phyloP scores from a whole-genome alignment of 1,140 invertebrate genomes.

The Ectropis grisescens region DNA sequence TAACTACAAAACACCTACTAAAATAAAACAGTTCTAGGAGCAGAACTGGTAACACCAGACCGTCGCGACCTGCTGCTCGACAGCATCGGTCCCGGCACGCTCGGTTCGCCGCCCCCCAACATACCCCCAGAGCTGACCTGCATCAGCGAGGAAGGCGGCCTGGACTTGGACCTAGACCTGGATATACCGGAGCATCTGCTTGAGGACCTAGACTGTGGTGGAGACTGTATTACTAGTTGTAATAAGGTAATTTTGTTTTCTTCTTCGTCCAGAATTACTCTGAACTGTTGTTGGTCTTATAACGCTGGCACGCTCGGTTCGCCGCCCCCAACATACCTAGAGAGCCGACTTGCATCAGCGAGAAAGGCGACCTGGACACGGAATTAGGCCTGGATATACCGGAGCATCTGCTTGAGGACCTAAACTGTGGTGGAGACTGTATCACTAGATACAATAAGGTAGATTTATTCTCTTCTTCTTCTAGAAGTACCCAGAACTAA shows the following conservation, averaged over 20 bases:
- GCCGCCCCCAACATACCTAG: constrained; percentile 69
- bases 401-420: constrained; percentile 84
- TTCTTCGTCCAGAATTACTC: too few species aligned
- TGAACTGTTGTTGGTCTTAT: too few species aligned
- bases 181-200: constrained; percentile 82
- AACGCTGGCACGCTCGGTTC: constrained; percentile 52
- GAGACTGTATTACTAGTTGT: constrained; percentile 89
- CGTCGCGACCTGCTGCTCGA: constrained; percentile 43
- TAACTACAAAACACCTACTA: too few species aligned
- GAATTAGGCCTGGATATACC: constrained; percentile 76
- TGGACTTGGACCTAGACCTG: constrained; percentile 80
- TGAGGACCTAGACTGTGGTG: constrained; percentile 85
- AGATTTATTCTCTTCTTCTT: not conserved
- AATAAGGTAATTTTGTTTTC: constrained; percentile 77
- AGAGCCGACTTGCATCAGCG: constrained; percentile 89
- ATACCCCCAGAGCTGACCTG: constrained; percentile 83
- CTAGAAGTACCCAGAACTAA: too few species aligned
- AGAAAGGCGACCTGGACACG: constrained; percentile 88
- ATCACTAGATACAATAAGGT: constrained; percentile 92
- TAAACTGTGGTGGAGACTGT: constrained; percentile 87
- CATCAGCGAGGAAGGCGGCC: constrained; percentile 89
- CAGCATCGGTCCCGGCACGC: constrained; percentile 46
- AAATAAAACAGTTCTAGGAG: constrained; percentile 70
- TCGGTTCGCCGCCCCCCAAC: constrained; percentile 55
- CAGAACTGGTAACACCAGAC: constrained; percentile 63